Evolutionary conservation across 2,888 invertebrate species (phyloP).

Genomic region (Catocala nupta): DNA sequence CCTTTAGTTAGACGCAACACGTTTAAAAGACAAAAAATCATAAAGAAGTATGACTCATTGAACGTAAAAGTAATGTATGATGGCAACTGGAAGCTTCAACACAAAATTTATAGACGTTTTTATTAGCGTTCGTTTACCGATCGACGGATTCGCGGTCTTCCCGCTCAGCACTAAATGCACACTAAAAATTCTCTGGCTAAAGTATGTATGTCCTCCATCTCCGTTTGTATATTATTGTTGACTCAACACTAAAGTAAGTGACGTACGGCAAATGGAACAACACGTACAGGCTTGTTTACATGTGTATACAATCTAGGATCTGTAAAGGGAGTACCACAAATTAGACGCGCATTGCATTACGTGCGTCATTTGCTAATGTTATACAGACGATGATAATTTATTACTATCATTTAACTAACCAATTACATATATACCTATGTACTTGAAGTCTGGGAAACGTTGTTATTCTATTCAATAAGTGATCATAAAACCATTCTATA

Average conservation of each 20-base stretch:
- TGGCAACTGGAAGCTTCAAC: conserved; percentile 12
- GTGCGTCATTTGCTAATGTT: background rate
- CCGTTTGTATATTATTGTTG: conserved; percentile 39
- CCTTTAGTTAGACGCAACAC: background rate
- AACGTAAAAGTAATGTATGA: conserved; percentile 7
- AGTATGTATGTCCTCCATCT: conserved; percentile 28
- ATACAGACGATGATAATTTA: background rate
- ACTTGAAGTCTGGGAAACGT: too few species aligned
- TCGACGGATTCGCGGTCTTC: background rate
- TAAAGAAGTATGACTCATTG: conserved; percentile 2
- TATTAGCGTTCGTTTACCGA: conserved; percentile 6
- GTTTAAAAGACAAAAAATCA: background rate
- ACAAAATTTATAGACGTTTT: conserved; percentile 6
- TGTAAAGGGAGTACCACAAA: conserved; percentile 3
- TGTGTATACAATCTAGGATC: conserved; percentile 9
- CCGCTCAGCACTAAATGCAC: conserved; percentile 13
- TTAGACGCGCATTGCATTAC: conserved; percentile 3
- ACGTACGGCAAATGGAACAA: conserved; percentile 25
- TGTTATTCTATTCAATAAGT: too few species aligned
- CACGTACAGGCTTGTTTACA: conserved; percentile 20
- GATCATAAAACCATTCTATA: too few species aligned
- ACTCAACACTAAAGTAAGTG: conserved; percentile 37
- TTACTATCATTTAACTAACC: background rate
- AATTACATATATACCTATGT: background rate
- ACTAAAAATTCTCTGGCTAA: conserved; percentile 14